Evolutionary conservation across 1,140 invertebrate genomes (phyloP), one percentile per base, ranked within the genome.

Genomic region (Phocides pigmalion): DNA sequence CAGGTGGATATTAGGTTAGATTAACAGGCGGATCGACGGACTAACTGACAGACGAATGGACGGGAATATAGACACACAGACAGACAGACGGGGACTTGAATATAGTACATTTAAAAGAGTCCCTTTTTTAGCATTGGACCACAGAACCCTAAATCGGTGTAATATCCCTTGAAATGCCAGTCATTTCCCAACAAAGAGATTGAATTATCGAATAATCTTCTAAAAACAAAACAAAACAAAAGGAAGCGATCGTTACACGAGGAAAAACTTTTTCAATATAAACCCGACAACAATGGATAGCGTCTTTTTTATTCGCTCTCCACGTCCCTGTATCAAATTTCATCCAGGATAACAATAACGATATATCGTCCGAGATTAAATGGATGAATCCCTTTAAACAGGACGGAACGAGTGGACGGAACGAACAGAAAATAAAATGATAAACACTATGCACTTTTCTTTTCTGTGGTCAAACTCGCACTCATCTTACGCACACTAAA

Each of bases 221-320:
- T 15, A 68, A 76, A 81, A 84, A 77, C 65, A 75, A 81, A 58
- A 81, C 71, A 80, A 77, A 80, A 80, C 32, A 35, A 9, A 4
- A n/a, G n/a, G n/a, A 46, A 44, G 14, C n/a, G 42, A 47, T 37
- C 28, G 19, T 19, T 76, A 67, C 69, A 59, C 44, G 42, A 41
- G 47, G 67, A 64, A 64, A 83, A 89, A 86, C 76, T 84, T 89
- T 88, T 85, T 79, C 84, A 87, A 89, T 89, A 87, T 82, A 72
- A 53, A 51, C 62, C 64, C 68, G 63, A 75, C 66, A 82, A 89
- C 84, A 87, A 88, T 87, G 74, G 78, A 44, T 62, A 28, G 49
- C 63, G 72, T 72, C 62, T 72, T 79, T 79, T 80, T 76, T 80
- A 76, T 68, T 59, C 58, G 56, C 58, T 49, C 51, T 51, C 17